Base-by-base conservation (phyloP, 2,888 invertebrate genomes). In the Tetrapedia diversipes region DNA sequence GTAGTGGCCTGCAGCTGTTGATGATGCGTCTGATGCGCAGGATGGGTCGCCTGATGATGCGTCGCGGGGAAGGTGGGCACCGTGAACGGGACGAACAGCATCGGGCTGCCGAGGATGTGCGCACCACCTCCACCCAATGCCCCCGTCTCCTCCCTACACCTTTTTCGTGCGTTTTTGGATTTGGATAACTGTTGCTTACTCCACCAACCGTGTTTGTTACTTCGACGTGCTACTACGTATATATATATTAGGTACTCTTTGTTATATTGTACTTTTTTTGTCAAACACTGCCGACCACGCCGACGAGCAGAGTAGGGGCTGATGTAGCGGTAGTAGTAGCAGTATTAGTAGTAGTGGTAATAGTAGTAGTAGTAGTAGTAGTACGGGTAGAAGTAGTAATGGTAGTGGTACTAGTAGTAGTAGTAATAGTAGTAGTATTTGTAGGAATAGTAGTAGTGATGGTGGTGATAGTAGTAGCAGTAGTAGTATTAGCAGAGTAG, bases 61-160 rank as follows among this genome's bases (percentile, higher is more conserved):
- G 91, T 89, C 84, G 90, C 88, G 82, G 91, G 90, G 87, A 90
- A 91, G 87, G 91, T 91, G 86, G 91, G 91, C 86, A 91, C 91
- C 90, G 91, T 90, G 86, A 91, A 91, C 89, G 91, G 91, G 86
- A 91, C 91, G 91, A 91, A 91, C 90, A 91, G 91, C 91, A 91
- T 91, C 89, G 91, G 91, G 89, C 91, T 89, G 91, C 91, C 91
- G 90, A 92, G 91, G 90, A 91, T 91, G 89, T 91, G 91, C 89
- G 91, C 90, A 89, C 89, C 90, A 91, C 91, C 91, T 91, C 91
- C 91, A 91, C 91, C 91, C 91, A 91, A 90, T 90, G 90, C 90
- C 90, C 91, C 91, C 89, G 91, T 90, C 89, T 91, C 91, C 91
- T 91, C 91, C 91, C 91, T 91, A 91, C 91, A 91, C 91, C 91